Evolutionary conservation across 2,113 vertebrate species (phyloP).

Genomic region (Rhombomys opimus): DNA sequence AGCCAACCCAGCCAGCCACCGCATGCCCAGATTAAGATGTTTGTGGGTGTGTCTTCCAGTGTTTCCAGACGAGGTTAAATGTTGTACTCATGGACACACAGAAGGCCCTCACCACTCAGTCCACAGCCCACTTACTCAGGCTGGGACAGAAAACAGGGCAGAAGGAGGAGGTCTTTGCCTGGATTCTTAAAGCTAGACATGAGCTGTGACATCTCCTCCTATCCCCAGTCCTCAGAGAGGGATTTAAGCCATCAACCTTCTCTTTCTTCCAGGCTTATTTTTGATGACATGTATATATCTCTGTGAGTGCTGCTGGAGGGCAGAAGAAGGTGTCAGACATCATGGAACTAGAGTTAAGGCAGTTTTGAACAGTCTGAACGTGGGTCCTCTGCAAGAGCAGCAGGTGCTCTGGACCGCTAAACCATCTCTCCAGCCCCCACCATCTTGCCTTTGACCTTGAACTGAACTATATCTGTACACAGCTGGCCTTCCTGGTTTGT

Average conservation of each 20-base stretch:
- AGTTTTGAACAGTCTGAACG: neutral
- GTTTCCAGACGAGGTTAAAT: neutral
- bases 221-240: neutral
- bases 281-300: neutral
- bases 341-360: neutral
- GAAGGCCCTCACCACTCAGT: neutral
- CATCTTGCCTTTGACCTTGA: neutral
- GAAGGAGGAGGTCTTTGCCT: neutral
- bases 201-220: neutral
- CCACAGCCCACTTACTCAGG: fast-evolving
- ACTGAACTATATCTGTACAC: neutral
- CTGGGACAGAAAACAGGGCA: neutral
- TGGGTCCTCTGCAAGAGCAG: neutral
- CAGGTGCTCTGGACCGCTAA: neutral
- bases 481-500: too few relatives aligned
- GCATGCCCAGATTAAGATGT: neutral
- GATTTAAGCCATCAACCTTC: neutral
- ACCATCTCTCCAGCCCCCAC: neutral
- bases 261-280: neutral
- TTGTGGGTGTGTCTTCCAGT: neutral
- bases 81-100: neutral
- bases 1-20: neutral
- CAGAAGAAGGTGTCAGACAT: neutral
- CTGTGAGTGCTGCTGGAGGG: neutral
- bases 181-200: neutral